Conservation (phyloP, 2,888 invertebrate genomes). For the Cheilosia vulpina region DNA sequence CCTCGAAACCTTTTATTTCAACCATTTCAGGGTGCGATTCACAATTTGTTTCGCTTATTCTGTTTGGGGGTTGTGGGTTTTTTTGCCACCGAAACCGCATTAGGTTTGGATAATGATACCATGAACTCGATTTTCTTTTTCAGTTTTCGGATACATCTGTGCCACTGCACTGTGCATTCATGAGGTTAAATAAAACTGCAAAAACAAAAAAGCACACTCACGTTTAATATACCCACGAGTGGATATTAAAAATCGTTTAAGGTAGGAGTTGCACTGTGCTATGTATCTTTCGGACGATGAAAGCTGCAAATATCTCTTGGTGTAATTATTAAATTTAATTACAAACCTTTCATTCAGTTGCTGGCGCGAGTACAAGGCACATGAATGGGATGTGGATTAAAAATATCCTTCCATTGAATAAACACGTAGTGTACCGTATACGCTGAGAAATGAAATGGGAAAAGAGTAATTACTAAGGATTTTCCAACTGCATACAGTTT, state of each 20-base stretch:
- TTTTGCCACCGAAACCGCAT: slow-evolving; percentile 13
- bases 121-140: not conserved
- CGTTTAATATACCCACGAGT: not conserved
- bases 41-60: slow-evolving; percentile 44
- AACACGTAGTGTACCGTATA: slow-evolving; percentile 1
- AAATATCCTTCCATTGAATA: slow-evolving; percentile 43
- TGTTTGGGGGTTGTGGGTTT: not conserved
- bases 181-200: slow-evolving; percentile 4
- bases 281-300: slow-evolving; percentile 9
- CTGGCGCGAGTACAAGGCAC: slow-evolving; percentile 4
- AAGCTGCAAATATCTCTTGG: not conserved
- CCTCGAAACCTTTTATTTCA: slow-evolving; percentile 53
- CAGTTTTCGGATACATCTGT: slow-evolving; percentile 1
- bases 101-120: slow-evolving; percentile 34
- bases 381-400: slow-evolving; percentile 42
- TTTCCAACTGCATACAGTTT: slow-evolving; percentile 14
- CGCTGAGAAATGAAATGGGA: not conserved
- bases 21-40: slow-evolving; percentile 6
- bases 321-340: slow-evolving; percentile 51
- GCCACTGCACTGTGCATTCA: slow-evolving; percentile 7
- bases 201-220: not conserved
- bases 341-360: slow-evolving; percentile 36
- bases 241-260: slow-evolving; percentile 24
- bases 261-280: not conserved
- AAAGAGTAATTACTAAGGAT: slow-evolving; percentile 7